A percentile compares a stretch with the other conserved stretches of the same genome.
phyloP scores from a whole-genome alignment of 2,888 invertebrate species.

The Miltochrista miniata region DNA sequence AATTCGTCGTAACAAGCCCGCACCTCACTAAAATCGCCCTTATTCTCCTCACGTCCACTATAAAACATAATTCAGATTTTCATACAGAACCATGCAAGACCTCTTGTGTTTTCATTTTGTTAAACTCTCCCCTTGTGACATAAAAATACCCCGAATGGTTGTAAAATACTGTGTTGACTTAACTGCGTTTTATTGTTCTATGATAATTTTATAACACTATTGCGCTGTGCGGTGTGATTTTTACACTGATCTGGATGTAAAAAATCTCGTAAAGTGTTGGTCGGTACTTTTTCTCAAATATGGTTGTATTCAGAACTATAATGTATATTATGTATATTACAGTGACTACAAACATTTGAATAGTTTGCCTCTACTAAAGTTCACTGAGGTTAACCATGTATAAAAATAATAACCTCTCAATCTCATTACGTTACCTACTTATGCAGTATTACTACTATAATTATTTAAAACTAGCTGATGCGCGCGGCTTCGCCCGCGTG shows the following conservation, averaged over 20 bases:
- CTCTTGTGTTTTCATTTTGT: conserved; percentile 66
- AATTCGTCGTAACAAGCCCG: conserved; percentile 44
- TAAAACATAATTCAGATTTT: conserved; percentile 81
- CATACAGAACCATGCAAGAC: conserved; percentile 58
- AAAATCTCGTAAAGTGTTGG: conserved; percentile 2
- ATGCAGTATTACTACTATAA: no score
- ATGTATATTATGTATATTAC: no score
- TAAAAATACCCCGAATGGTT: conserved; percentile 65
- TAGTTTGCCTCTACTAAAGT: no score
- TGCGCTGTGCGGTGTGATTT: conserved; percentile 9
- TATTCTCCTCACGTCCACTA: conserved; percentile 78
- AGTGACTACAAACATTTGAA: no score
- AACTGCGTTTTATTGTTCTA: conserved; percentile 33
- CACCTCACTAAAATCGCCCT: conserved; percentile 48
- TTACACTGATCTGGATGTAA: conserved; percentile 11
- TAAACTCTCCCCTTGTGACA: conserved; percentile 59
- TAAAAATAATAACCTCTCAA: no score
- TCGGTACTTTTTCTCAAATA: not conserved
- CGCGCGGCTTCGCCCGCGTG: no score
- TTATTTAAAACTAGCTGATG: no score
- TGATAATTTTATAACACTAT: conserved; percentile 39
- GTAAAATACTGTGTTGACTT: conserved; percentile 53
- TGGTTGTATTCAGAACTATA: no score
- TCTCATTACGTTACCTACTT: no score
- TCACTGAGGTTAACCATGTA: no score